Conservation (phyloP, 2,888 invertebrate genomes). For the Achlya flavicornis region DNA sequence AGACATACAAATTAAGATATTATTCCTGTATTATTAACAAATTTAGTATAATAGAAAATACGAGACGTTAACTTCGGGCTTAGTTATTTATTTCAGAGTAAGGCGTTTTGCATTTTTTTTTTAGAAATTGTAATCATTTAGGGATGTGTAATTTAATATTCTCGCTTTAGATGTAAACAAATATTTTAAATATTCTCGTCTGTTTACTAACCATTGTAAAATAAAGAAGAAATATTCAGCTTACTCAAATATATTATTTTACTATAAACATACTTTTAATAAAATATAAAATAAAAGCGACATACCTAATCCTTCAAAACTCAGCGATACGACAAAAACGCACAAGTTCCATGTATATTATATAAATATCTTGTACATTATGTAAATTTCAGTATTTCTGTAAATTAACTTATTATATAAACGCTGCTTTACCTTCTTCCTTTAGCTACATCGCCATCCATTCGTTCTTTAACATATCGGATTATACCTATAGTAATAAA, state of each 20-base stretch:
- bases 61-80: slow-evolving; percentile 47
- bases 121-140: slow-evolving; percentile 67
- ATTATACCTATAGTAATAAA: neutral
- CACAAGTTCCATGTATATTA: slow-evolving; percentile 46
- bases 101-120: slow-evolving; percentile 74
- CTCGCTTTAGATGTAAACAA: slow-evolving; percentile 61
- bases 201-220: slow-evolving; percentile 39
- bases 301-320: slow-evolving; percentile 15
- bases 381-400: slow-evolving; percentile 58
- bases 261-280: slow-evolving; percentile 30
- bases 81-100: slow-evolving; percentile 76
- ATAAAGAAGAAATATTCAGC: slow-evolving; percentile 20
- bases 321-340: slow-evolving; percentile 26
- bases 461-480: neutral
- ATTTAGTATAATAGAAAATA: slow-evolving; percentile 60
- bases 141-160: slow-evolving; percentile 62
- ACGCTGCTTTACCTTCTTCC: neutral
- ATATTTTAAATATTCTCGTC: slow-evolving; percentile 1
- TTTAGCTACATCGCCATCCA: slow-evolving; percentile 21
- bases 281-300: slow-evolving; percentile 21
- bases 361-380: slow-evolving; percentile 57
- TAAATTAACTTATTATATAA: slow-evolving; percentile 27
- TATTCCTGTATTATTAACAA: slow-evolving; percentile 75
- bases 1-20: slow-evolving; percentile 80
- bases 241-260: slow-evolving; percentile 33